These are phyloP conservation scores for Catagonus wagneri DNA, from an alignment of 2,113 vertebrate genomes.

Conservation along the genomic window DNA sequence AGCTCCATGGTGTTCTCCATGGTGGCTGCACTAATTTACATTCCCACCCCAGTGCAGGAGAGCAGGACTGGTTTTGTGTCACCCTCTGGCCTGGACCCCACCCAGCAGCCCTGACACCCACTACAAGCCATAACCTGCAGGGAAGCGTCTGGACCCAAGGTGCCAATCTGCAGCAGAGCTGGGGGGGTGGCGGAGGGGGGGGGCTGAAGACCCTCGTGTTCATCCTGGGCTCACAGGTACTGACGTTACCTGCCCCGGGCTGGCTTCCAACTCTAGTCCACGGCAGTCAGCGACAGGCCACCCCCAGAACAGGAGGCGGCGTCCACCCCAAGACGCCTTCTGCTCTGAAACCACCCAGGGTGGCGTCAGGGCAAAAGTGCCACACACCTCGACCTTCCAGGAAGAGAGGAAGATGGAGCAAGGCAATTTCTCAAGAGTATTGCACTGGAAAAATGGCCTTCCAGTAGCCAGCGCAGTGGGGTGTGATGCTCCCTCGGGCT, in stretches of 20 bases:
- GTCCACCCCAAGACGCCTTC: accelerated
- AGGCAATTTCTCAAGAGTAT: neutral
- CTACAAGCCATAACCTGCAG: neutral
- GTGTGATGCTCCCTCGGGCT: neutral
- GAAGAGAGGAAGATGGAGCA: neutral
- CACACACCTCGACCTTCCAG: neutral
- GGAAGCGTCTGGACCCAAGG: too few species aligned
- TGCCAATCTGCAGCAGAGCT: neutral
- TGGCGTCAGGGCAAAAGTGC: too few species aligned
- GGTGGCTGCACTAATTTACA: too few species aligned
- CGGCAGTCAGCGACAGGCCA: neutral
- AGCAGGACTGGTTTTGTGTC: neutral
- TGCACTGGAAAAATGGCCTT: neutral
- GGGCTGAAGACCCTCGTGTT: neutral
- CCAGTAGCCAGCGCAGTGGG: neutral
- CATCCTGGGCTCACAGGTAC: neutral
- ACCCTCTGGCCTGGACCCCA: neutral
- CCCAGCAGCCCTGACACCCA: neutral
- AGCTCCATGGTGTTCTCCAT: too few species aligned
- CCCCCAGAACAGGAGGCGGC: accelerated
- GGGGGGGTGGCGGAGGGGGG: too few species aligned
- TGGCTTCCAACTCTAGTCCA: neutral
- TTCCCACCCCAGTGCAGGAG: too few species aligned
- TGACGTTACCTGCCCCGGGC: too few species aligned
- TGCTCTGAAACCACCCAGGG: neutral